Evolutionary conservation across 2,113 vertebrate species (phyloP).

Genomic region (Pterocles gutturalis): DNA sequence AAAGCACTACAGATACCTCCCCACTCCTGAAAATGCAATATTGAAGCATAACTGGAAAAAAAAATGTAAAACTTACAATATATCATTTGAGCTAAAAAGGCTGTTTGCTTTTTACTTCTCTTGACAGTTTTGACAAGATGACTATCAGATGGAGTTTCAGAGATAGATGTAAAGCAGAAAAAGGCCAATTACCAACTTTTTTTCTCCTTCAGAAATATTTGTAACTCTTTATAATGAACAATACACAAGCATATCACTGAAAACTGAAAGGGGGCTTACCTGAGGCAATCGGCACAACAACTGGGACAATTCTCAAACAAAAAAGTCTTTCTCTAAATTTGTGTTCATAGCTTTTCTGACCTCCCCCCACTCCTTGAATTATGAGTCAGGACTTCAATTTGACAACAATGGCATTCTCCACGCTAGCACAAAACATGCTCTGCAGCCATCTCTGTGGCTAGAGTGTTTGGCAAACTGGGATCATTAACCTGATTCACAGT

Average conservation of each 20-base stretch:
- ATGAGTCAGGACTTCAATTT: background rate
- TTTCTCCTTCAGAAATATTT: background rate
- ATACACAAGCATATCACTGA: background rate
- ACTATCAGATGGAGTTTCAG: slow-evolving; percentile 2
- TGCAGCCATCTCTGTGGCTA: background rate
- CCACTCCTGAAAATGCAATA: background rate
- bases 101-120: slow-evolving; percentile 8
- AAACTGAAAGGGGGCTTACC: background rate
- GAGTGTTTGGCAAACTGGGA: background rate
- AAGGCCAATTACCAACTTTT: background rate
- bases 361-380: background rate
- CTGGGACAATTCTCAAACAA: background rate
- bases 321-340: background rate
- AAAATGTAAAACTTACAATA: background rate
- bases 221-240: background rate
- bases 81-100: background rate
- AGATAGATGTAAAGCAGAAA: background rate
- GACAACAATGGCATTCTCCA: background rate
- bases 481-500: background rate
- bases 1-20: background rate
- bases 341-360: background rate
- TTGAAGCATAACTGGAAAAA: background rate
- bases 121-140: slow-evolving; percentile 31
- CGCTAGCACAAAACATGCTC: background rate
- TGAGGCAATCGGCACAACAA: background rate